phyloP scores from a whole-genome alignment of 2,113 vertebrate genomes.

The Entosphenus tridentatus region DNA sequence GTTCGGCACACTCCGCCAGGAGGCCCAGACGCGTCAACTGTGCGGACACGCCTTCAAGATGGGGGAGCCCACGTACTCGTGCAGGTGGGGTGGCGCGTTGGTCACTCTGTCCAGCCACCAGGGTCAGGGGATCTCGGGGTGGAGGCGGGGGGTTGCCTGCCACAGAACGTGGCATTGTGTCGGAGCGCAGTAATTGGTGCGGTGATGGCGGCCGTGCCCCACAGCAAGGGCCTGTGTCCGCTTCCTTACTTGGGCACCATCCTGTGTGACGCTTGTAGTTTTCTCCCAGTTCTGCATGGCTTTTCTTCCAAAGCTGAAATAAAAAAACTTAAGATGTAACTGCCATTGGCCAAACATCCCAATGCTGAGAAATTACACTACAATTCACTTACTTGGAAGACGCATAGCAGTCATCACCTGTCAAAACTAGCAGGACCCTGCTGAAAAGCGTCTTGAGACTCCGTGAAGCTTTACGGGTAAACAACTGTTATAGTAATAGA shows the following conservation, averaged over 20 bases:
- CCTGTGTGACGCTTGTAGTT: no score
- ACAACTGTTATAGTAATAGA: background rate
- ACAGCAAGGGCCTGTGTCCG: background rate
- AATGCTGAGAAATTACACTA: no score
- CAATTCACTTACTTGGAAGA: background rate
- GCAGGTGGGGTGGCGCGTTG: slow-evolving; percentile 42
- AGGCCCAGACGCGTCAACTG: slow-evolving; percentile 61
- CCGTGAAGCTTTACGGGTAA: background rate
- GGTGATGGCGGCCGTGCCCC: background rate
- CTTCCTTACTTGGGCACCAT: background rate
- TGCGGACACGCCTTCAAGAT: slow-evolving; percentile 94
- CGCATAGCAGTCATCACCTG: background rate
- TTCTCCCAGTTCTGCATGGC: background rate
- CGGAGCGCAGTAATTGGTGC: background rate
- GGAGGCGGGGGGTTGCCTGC: background rate
- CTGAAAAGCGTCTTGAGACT: background rate
- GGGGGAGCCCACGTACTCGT: slow-evolving; percentile 87
- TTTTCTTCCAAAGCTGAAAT: background rate
- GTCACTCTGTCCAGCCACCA: slow-evolving; percentile 1
- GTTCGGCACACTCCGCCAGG: slow-evolving; percentile 58
- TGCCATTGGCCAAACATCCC: no score
- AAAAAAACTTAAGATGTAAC: background rate
- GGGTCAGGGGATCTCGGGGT: background rate
- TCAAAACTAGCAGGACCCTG: background rate
- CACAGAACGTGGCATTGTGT: background rate